Evolutionary conservation across 2,113 vertebrate genomes (phyloP).

Genomic region (Phylloscopus whistleri): DNA sequence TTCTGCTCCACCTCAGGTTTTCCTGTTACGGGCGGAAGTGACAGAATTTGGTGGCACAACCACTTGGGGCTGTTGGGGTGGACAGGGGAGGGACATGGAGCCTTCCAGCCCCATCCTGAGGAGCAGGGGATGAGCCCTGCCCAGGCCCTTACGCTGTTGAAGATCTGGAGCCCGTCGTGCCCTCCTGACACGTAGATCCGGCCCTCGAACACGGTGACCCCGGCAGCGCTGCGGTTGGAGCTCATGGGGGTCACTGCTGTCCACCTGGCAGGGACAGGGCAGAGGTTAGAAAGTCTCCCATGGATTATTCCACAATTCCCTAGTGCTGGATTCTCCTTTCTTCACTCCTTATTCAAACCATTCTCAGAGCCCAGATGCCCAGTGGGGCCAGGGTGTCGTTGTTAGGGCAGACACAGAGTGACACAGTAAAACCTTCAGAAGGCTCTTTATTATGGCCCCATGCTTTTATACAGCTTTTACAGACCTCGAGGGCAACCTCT

Average conservation of each 20-base stretch:
- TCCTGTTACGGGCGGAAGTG: not conserved
- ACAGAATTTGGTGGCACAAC: not conserved
- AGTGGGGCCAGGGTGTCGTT: rapidly evolving
- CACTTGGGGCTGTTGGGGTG: not conserved
- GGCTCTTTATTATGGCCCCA: no score
- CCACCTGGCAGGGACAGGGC: constrained; percentile 77
- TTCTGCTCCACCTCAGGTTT: not conserved
- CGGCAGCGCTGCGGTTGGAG: constrained; percentile 90
- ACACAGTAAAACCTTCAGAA: no score
- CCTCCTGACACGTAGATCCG: constrained; percentile 94
- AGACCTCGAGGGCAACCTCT: no score
- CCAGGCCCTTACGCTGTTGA: constrained; percentile 86
- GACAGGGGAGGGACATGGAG: not conserved
- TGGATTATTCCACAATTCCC: rapidly evolving
- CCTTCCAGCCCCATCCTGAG: not conserved
- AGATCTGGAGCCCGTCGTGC: constrained; percentile 96
- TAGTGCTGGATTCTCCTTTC: not conserved
- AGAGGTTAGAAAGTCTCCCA: not conserved
- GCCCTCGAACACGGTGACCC: constrained; percentile 92
- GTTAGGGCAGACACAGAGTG: not conserved
- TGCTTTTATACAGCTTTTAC: no score
- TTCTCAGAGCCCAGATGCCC: not conserved
- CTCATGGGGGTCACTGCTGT: constrained; percentile 89
- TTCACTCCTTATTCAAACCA: not conserved
- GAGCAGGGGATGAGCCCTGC: rapidly evolving